Conservation (phyloP, 2,888 invertebrate species). For the Sinodicranocentrus sp. region DNA sequence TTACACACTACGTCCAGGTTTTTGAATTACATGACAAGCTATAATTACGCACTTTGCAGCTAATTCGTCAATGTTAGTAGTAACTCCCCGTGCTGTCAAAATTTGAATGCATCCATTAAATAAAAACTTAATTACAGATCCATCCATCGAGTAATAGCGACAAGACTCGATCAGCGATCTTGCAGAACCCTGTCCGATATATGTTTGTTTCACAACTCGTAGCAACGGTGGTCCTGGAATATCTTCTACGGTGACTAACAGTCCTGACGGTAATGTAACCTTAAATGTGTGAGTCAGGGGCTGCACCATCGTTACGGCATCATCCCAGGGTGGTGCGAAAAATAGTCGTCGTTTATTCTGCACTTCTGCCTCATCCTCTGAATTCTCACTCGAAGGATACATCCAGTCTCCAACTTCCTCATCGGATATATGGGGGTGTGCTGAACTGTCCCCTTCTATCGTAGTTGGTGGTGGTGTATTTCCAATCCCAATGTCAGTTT, state of each 20-base stretch:
- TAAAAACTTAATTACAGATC: conserved; percentile 71
- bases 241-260: conserved; percentile 66
- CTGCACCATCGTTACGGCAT: conserved; percentile 60
- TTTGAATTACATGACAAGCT: neutral
- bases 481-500: conserved; percentile 11
- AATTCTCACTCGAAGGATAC: conserved; percentile 72
- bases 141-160: conserved; percentile 71
- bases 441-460: neutral
- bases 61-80: conserved; percentile 70
- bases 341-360: conserved; percentile 48
- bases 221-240: conserved; percentile 59
- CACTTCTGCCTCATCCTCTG: conserved; percentile 55
- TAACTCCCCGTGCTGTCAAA: conserved; percentile 72
- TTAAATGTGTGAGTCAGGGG: conserved; percentile 67
- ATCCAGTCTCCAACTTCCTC: conserved; percentile 65
- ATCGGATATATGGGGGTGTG: conserved; percentile 28
- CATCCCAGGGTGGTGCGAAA: conserved; percentile 60
- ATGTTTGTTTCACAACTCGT: conserved; percentile 71
- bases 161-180: conserved; percentile 55
- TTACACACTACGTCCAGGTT: neutral
- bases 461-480: neutral
- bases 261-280: conserved; percentile 71
- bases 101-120: conserved; percentile 69
- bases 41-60: conserved; percentile 56
- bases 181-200: conserved; percentile 69